Evolutionary conservation across 2,888 invertebrate genomes (phyloP).

Genomic region (Tillus elongatus): DNA sequence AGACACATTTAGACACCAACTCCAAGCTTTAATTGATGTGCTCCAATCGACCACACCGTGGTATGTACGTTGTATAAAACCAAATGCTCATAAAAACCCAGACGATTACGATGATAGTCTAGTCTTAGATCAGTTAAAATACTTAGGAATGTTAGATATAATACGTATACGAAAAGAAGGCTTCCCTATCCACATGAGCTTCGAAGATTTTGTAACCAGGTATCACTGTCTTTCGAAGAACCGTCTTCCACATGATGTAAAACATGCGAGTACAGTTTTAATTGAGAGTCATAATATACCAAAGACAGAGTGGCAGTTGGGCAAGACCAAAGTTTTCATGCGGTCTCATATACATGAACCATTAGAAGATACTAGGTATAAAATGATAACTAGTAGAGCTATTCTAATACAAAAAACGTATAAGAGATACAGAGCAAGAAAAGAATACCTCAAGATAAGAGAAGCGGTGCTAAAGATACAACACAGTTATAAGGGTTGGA

Average conservation of each 20-base stretch:
- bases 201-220: constrained; percentile 63
- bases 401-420: constrained; percentile 66
- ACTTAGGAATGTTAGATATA: constrained; percentile 89
- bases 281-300: constrained; percentile 59
- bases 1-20: constrained; percentile 79
- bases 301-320: constrained; percentile 78
- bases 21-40: constrained; percentile 82
- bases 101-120: constrained; percentile 70
- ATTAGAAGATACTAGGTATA: constrained; percentile 68
- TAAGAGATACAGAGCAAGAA: constrained; percentile 55
- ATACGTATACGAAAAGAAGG: constrained; percentile 85
- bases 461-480: constrained; percentile 67
- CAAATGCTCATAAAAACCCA: constrained; percentile 74
- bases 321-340: constrained; percentile 78
- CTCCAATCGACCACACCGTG: constrained; percentile 83
- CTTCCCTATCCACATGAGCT: constrained; percentile 75
- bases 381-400: constrained; percentile 60
- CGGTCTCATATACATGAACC: constrained; percentile 74
- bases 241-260: constrained; percentile 43
- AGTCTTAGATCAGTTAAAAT: constrained; percentile 79
- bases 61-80: constrained; percentile 90
- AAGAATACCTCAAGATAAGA: constrained; percentile 57
- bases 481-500: constrained; percentile 79
- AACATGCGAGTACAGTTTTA: constrained; percentile 43
- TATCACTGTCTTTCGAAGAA: constrained; percentile 61